Evolutionary conservation across 2,888 invertebrate genomes (phyloP), one percentile per base, ranked within the genome.

Genomic region (Pemphredon lugubris): DNA sequence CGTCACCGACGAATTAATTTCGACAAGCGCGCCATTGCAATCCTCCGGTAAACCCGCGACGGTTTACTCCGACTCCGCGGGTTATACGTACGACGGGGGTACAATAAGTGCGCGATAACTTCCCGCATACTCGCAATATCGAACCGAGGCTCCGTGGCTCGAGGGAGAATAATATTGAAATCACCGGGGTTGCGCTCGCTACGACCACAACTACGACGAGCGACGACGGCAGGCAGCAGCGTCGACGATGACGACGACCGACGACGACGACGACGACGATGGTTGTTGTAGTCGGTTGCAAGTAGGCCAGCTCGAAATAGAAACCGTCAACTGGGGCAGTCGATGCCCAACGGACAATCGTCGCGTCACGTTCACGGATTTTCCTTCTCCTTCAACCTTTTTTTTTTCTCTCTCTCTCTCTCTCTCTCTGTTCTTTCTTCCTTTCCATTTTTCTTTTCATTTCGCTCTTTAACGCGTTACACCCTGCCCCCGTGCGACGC

Each of bases 241-340:
- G 47, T 13, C 47, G 26, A 4, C 44, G 39, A 40, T 55, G 50
- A 30, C 53, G 64, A 42, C 61, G 50, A 51, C 68, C n/a, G 53
- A 61, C 68, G 50, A 18, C 48, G 61, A 66, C 75, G 67, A 51
- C 64, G 71, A 57, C 65, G 66, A 44, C 66, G 64, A 50, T 69
- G 65, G 7, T 37, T n/a, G 68, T 57, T 61, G 45, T 23, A 40
- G 50, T 39, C 63, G n/a, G 63, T 40, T 34, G 71, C 77, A 84
- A 84, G 66, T 84, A 84, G 83, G 83, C 73, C 84, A 80, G 68
- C 79, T 75, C 64, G 77, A 78, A 83, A 83, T 83, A 77, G 80
- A 82, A 82, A 77, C 69, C 72, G 66, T 69, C 74, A 76, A 81
- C 78, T 81, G 53, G 81, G 69, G 69, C 76, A 82, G 83, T 73